Percentiles rank a stretch among this genome's conserved stretches.
These are phyloP conservation scores for Eulemur rubriventer DNA, from an alignment of 2,797 vertebrate genomes.

Conservation along the genomic window DNA sequence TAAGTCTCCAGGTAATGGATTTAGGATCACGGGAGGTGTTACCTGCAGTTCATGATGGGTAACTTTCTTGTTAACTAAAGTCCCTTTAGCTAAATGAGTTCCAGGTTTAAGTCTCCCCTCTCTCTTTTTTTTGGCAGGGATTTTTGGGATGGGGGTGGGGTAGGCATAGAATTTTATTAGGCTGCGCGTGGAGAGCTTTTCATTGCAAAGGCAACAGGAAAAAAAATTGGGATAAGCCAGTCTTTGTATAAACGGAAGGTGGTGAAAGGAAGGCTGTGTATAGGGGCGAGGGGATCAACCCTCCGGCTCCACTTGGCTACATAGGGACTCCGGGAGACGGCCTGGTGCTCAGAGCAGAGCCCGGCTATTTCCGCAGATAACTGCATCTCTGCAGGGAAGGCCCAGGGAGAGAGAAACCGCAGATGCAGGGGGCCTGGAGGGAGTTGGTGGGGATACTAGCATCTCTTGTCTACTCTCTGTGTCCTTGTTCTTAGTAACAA, in stretches of 20 bases:
- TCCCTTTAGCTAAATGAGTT: conserved; percentile 89
- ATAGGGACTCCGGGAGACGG: conserved; percentile 85
- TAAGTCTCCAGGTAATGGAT: conserved; percentile 89
- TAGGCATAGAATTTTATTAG: conserved; percentile 87
- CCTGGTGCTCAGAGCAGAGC: conserved; percentile 77
- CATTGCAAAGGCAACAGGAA: conserved; percentile 87
- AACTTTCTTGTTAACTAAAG: conserved; percentile 90
- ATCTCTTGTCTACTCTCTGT: background rate
- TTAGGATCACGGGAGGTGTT: conserved; percentile 90
- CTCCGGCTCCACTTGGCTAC: conserved; percentile 90
- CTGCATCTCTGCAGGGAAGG: conserved; percentile 73
- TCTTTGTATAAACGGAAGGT: conserved; percentile 94
- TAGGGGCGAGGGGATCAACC: conserved; percentile 88
- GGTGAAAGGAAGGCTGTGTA: conserved; percentile 94
- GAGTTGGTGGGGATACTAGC: background rate
- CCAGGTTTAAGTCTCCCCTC: conserved; percentile 84
- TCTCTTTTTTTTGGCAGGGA: conserved; percentile 81
- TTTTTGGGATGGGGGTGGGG: conserved; percentile 79
- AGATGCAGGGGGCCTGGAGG: background rate
- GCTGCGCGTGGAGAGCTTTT: conserved; percentile 87
- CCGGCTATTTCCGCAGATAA: conserved; percentile 85
- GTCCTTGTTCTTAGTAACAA: background rate
- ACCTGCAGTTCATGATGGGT: conserved; percentile 89
- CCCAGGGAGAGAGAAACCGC: conserved; percentile 71
- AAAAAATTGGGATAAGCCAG: conserved; percentile 91